These are phyloP conservation scores for Graphium colonna DNA, from an alignment of 2,888 invertebrate genomes.

Conservation along the genomic window DNA sequence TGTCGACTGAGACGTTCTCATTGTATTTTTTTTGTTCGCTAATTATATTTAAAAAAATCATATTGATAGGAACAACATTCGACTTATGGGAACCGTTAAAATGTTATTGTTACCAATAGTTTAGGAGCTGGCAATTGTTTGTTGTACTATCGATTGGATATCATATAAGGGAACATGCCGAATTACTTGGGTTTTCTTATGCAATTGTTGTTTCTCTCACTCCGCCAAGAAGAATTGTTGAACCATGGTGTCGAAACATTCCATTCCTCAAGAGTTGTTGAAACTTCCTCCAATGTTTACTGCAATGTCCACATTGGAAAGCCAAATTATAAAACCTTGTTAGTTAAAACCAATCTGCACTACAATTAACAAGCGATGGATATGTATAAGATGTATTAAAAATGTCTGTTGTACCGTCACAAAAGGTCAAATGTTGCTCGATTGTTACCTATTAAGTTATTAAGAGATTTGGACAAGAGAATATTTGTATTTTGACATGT, in stretches of 20 bases:
- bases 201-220: constrained; percentile 35
- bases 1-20: constrained; percentile 21
- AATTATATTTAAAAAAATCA: background rate
- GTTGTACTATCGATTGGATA: constrained; percentile 42
- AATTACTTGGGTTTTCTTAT: constrained; percentile 54
- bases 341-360: background rate
- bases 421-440: constrained; percentile 71
- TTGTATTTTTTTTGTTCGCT: background rate
- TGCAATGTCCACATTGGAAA: background rate
- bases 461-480: constrained; percentile 61
- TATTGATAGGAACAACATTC: constrained; percentile 3
- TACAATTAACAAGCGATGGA: constrained; percentile 12
- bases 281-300: constrained; percentile 28
- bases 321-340: background rate
- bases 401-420: constrained; percentile 63
- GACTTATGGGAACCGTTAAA: constrained; percentile 39
- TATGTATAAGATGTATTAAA: constrained; percentile 34
- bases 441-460: constrained; percentile 75
- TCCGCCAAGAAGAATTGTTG: constrained; percentile 56
- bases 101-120: constrained; percentile 79
- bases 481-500: constrained; percentile 78
- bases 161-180: constrained; percentile 36
- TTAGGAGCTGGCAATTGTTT: constrained; percentile 69
- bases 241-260: constrained; percentile 72
- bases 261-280: constrained; percentile 66